Conservation (phyloP, 1,140 invertebrate species). For the Apis mellifera region Amel_HAv3.1 CM009944.2:3616501-3617000, state of each 20-base stretch:
- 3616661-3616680: conserved; percentile 3
- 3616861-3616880: too few relatives aligned
- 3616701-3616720: conserved; percentile 13
- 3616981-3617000: background rate
- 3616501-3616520: background rate
- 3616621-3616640: conserved; percentile 1
- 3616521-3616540: conserved; percentile 2
- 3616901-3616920: too few relatives aligned
- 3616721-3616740: conserved; percentile 14
- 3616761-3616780: background rate
- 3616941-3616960: too few relatives aligned
- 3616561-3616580: background rate
- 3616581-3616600: conserved; percentile 24
- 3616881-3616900: too few relatives aligned
- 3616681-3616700: conserved; percentile 18
- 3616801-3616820: background rate
- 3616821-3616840: background rate
- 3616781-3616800: background rate
- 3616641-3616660: conserved; percentile 19
- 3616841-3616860: too few relatives aligned
- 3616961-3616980: background rate
- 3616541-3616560: background rate
- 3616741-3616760: conserved; percentile 3
- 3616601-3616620: conserved; percentile 17
- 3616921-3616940: too few relatives aligned